Evolutionary conservation across 2,797 vertebrate species (phyloP), one percentile per base, ranked within the genome.

Genomic region (Sebastes wilsoni): DNA sequence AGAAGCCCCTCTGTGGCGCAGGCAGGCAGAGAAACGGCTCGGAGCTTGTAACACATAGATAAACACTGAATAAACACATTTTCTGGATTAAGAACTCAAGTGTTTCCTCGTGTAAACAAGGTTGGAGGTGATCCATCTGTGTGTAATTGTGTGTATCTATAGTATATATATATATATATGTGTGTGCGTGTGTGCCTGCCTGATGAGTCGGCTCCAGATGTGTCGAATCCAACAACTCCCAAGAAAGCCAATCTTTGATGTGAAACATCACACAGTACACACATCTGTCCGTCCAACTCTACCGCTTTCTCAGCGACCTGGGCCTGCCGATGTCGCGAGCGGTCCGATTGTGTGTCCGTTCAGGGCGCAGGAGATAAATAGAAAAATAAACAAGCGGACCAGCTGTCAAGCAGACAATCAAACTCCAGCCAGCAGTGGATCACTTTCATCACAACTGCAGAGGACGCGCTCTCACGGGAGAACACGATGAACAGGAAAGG

Each of bases 321-420:
- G 27, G 70, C 56, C 72, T n/a, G 85, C 68, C 10, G 74, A 79
- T 78, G 80, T 89, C 6, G n/a, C 16, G 23, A 90, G 79, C 1
- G 18, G 59, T 77, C 14, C 5, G 20, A 79, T 59, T 46, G 62
- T 80, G 81, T 79, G 79, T 83, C 42, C 13, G 69, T 77, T 80
- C 72, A 70, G 75, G 81, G 72, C 66, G 20, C 52, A 32, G 23
- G 77, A 66, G 82, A 93, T 87, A 87, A 90, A 92, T 77, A 88
- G 54, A 86, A 91, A 92, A 95, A 94, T 81, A 94, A 93, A 93
- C 89, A 88, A 81, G 65, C 6, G 11, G 83, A 25, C 84, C 93
- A 94, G 92, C 92, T 94, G 92, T 92, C 87, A 85, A 75, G 61
- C 88, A 92, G 87, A 92, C 83, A 85, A 90, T 90, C 76, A 86